Conservation (phyloP, 2,888 invertebrate genomes). For the Anthrax anthrax region DNA sequence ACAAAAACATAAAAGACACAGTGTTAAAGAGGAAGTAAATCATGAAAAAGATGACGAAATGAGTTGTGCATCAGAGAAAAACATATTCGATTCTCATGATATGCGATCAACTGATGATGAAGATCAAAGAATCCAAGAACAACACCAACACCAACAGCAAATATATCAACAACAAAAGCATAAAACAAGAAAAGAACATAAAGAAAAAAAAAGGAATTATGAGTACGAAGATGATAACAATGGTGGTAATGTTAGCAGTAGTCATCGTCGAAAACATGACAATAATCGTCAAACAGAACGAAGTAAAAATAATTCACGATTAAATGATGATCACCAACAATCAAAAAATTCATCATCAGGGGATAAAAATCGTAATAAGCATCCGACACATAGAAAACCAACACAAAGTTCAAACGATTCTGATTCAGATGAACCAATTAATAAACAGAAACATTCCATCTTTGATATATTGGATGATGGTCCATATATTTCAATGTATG, state of each 20-base stretch:
- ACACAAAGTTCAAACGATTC: conserved; percentile 43
- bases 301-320: conserved; percentile 3
- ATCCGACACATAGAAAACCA: conserved; percentile 23
- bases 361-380: conserved; percentile 17
- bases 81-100: conserved; percentile 44
- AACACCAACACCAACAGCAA: conserved; percentile 37
- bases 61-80: conserved; percentile 35
- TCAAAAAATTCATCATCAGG: conserved; percentile 15
- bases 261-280: conserved; percentile 9
- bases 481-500: conserved; percentile 94
- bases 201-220: conserved; percentile 30
- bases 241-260: conserved; percentile 5
- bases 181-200: conserved; percentile 27
- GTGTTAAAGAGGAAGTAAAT: conserved; percentile 2
- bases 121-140: conserved; percentile 35
- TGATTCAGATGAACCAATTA: conserved; percentile 71
- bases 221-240: conserved; percentile 17
- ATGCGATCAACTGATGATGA: conserved; percentile 44
- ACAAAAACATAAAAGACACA: conserved; percentile 15
- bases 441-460: conserved; percentile 77
- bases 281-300: conserved; percentile 19
- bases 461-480: conserved; percentile 82
- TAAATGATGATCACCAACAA: conserved; percentile 13
- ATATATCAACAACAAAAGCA: conserved; percentile 24
- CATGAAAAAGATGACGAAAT: conserved; percentile 8